These are phyloP conservation scores for Colostygia pectinataria DNA, from an alignment of 2,888 invertebrate genomes.

Conservation along the genomic window DNA sequence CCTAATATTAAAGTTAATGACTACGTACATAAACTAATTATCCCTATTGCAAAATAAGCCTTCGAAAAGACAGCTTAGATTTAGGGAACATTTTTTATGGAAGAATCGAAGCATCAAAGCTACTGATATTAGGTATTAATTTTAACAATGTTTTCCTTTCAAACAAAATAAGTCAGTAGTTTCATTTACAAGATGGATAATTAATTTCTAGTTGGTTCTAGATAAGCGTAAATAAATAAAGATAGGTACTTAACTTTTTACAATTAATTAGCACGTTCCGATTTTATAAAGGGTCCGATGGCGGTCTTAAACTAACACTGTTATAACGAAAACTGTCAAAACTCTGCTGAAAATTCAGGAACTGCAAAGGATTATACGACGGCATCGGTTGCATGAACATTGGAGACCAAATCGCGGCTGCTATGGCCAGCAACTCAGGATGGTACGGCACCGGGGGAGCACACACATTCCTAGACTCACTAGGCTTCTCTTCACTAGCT, in stretches of 20 bases:
- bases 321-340: slow-evolving; percentile 34
- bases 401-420: slow-evolving; percentile 52
- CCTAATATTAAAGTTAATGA: too few relatives aligned
- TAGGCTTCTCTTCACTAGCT: slow-evolving; percentile 83
- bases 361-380: slow-evolving; percentile 42
- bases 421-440: slow-evolving; percentile 50
- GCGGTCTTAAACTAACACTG: slow-evolving; percentile 22
- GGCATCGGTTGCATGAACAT: slow-evolving; percentile 42
- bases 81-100: too few relatives aligned
- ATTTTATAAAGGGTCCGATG: slow-evolving; percentile 19
- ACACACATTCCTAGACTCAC: slow-evolving; percentile 44
- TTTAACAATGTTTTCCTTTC: background rate
- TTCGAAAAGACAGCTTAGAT: too few relatives aligned
- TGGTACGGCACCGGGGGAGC: slow-evolving; percentile 35
- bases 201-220: background rate
- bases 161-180: background rate
- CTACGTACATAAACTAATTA: too few relatives aligned
- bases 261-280: slow-evolving; percentile 6
- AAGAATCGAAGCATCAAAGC: too few relatives aligned
- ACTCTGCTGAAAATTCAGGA: slow-evolving; percentile 44
- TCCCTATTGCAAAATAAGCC: too few relatives aligned
- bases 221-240: slow-evolving; percentile 15
- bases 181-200: background rate
- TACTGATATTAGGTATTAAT: too few relatives aligned
- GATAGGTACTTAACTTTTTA: slow-evolving; percentile 15